Conservation (phyloP, 2,797 vertebrate species). For the Parauchenoglanis punctatus region DNA sequence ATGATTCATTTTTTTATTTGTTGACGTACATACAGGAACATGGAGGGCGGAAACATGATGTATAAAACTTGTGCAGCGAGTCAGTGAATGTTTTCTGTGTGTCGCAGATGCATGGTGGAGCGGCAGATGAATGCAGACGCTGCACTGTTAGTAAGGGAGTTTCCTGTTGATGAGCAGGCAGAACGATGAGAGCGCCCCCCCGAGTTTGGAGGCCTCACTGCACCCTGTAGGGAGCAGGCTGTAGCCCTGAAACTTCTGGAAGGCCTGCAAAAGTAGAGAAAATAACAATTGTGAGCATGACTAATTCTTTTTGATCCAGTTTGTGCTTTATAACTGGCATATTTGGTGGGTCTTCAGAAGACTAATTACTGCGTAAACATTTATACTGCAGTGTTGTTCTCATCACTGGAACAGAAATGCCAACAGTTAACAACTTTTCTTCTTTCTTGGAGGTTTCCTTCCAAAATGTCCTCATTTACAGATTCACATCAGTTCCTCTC, state of each 20-base stretch:
- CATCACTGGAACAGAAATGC: background rate
- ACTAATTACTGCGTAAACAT: background rate
- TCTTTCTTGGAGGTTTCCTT: background rate
- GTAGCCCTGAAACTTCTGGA: slow-evolving; percentile 88
- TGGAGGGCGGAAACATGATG: background rate
- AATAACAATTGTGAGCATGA: background rate
- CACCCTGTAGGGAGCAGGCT: slow-evolving; percentile 87
- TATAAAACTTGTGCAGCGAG: background rate
- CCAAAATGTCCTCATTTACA: background rate
- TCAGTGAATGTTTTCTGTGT: background rate
- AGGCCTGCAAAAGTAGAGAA: slow-evolving; percentile 67
- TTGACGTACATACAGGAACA: background rate
- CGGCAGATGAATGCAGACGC: no score
- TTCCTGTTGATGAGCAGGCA: slow-evolving; percentile 89
- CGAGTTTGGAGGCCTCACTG: slow-evolving; percentile 86
- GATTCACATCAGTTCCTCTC: background rate
- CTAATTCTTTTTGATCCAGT: background rate
- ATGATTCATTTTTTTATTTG: background rate
- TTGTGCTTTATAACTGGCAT: background rate
- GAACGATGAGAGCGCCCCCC: slow-evolving; percentile 84
- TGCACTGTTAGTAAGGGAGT: slow-evolving; percentile 58
- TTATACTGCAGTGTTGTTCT: background rate
- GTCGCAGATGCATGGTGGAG: background rate
- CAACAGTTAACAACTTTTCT: background rate
- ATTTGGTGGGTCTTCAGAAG: background rate